Percentiles rank a stretch among this genome's conserved stretches.
These are phyloP conservation scores for Corythaeola cristata DNA, from an alignment of 2,113 vertebrate species.

Conservation along the genomic window DNA sequence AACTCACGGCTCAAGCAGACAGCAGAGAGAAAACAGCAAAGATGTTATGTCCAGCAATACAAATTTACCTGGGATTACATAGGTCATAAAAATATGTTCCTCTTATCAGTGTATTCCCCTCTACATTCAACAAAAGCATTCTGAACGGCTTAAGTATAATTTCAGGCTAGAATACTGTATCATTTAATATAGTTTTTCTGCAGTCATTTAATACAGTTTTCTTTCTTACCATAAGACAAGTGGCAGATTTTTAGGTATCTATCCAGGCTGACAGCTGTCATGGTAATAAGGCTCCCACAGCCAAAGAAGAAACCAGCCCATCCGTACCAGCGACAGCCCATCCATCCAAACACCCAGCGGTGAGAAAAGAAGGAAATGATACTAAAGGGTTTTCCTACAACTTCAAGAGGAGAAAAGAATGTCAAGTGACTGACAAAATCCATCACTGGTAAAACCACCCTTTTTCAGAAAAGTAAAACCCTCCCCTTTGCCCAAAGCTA, in stretches of 20 bases:
- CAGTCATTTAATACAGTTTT: background rate
- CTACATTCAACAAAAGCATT: background rate
- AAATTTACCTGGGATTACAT: background rate
- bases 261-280: slow-evolving; percentile 94
- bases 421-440: background rate
- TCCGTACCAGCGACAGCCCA: slow-evolving; percentile 90
- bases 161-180: background rate
- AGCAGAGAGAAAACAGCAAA: background rate
- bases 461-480: background rate
- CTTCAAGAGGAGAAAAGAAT: slow-evolving; percentile 61
- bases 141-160: background rate
- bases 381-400: slow-evolving; percentile 91
- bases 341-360: slow-evolving; percentile 94
- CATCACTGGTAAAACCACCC: background rate
- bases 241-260: slow-evolving; percentile 96
- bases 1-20: background rate
- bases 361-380: slow-evolving; percentile 91
- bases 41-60: background rate
- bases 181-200: background rate
- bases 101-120: background rate
- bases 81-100: background rate
- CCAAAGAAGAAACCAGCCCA: slow-evolving; percentile 97
- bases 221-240: slow-evolving; percentile 84
- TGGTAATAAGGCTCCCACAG: slow-evolving; percentile 91
- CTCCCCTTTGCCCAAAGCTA: background rate